Evolutionary conservation across 1,140 invertebrate genomes (phyloP).

Genomic region (Trichomalopsis sarcophagae): DNA sequence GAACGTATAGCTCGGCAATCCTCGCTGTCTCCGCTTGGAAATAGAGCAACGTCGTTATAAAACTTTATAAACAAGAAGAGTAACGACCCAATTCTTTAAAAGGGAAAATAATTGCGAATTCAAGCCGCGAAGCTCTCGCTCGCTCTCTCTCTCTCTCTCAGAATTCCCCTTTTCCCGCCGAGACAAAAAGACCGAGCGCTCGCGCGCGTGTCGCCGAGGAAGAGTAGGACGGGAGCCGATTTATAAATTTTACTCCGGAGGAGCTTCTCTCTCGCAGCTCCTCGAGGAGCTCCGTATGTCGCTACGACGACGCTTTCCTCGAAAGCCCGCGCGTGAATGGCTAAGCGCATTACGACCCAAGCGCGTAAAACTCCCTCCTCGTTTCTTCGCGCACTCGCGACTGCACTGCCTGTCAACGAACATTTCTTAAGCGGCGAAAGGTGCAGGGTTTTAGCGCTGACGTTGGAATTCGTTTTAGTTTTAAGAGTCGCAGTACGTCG

Average conservation of each 20-base stretch:
- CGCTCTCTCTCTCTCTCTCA: neutral
- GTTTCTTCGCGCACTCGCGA: neutral
- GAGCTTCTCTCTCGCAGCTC: neutral
- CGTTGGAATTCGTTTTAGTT: too few relatives aligned
- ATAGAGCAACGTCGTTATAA: neutral
- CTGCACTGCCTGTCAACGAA: neutral
- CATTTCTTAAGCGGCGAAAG: too few relatives aligned
- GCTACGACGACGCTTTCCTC: neutral
- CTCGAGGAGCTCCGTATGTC: too few relatives aligned
- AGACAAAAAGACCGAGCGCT: too few relatives aligned
- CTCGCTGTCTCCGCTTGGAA: too few relatives aligned
- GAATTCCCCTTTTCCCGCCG: neutral
- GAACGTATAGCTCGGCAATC: too few relatives aligned
- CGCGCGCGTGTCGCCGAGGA: too few relatives aligned
- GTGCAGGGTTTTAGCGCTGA: too few relatives aligned
- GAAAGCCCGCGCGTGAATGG: neutral
- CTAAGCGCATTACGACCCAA: neutral
- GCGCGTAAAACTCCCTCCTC: neutral
- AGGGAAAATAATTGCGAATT: slow-evolving; percentile 5
- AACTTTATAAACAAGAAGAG: slow-evolving; percentile 1
- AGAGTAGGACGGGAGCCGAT: neutral
- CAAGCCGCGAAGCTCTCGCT: neutral
- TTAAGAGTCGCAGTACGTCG: too few relatives aligned
- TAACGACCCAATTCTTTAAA: slow-evolving; percentile 16
- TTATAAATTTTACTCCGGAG: neutral